Base-by-base conservation (phyloP, 2,888 invertebrate species). In the Anorthoa munda region DNA sequence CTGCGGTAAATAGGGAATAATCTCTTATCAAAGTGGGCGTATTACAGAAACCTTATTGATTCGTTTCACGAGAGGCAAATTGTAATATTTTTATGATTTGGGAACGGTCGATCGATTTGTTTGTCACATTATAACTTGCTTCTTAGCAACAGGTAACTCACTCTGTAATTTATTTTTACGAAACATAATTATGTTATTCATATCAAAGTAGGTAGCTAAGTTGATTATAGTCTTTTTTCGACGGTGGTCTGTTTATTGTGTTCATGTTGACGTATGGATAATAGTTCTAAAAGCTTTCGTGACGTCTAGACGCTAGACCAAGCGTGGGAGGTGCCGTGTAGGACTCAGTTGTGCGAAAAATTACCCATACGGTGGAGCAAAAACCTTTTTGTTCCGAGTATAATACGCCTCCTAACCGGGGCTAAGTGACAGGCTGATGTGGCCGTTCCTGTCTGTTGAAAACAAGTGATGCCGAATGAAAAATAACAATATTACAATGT, bases 311-410 rank as follows among this genome's bases (percentile, higher is more conserved):
- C 76, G 46, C 39, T 64, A 76, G 79, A 72, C 56, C 51, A 59
- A 67, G 79, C 67, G 83, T 80, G 72, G 81, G 81, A 59, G 79
- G 80, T 63, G 65, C 64, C 77, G 64, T 64, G 79, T 31, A 80
- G 63, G 75, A 81, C 65, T 87, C 88, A 82, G 73, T 79, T 86
- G 82, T 79, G 83, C 87, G 82, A 83, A 83, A 88, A 87, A 87
- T 86, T 86, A 87, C 81, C 77, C 75, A 63, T 67, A 76, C 59
- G 55, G 61, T 50, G 66, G 72, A 11, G 72, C 69, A 78, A 75
- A 66, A 77, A 72, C 67, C 77, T 75, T 81, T 84, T 75, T 83
- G 78, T 79, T 77, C 71, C 55, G 21, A 66, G 65, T 66, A 83
- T 75, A 74, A 70, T 79, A 86, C 76, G 81, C 75, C 73, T 77